These are phyloP conservation scores for Regulus satrapa DNA, from an alignment of 2,113 vertebrate genomes.

Conservation along the genomic window DNA sequence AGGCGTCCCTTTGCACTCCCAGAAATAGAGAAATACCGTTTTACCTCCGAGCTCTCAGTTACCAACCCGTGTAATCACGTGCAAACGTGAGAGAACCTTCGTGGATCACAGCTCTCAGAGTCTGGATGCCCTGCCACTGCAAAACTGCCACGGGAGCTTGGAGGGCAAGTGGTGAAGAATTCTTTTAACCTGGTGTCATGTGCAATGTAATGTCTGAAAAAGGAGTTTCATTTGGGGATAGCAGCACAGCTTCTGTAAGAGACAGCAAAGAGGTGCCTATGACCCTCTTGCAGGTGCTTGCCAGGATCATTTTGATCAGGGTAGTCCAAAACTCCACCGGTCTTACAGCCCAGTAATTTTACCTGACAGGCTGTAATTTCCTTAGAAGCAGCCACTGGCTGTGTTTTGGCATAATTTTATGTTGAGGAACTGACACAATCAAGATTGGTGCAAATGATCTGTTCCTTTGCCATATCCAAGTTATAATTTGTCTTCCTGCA, in stretches of 20 bases:
- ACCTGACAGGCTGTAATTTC: background rate
- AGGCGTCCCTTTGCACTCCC: background rate
- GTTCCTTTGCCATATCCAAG: background rate
- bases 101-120: background rate
- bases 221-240: background rate
- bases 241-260: background rate
- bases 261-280: background rate
- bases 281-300: background rate
- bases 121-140: background rate
- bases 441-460: background rate
- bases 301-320: background rate
- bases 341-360: background rate
- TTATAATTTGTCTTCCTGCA: background rate
- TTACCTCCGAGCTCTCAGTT: background rate
- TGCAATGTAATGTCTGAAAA: background rate
- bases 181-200: background rate
- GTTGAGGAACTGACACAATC: background rate
- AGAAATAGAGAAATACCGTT: background rate
- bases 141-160: background rate
- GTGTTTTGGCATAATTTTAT: background rate
- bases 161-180: background rate
- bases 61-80: background rate
- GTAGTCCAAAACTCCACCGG: background rate
- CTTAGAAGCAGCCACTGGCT: background rate
- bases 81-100: fast-evolving